Percentiles rank a stretch among this genome's conserved stretches.
These are phyloP conservation scores for Diarsia dahlii DNA, from an alignment of 2,888 invertebrate species.

Conservation along the genomic window DNA sequence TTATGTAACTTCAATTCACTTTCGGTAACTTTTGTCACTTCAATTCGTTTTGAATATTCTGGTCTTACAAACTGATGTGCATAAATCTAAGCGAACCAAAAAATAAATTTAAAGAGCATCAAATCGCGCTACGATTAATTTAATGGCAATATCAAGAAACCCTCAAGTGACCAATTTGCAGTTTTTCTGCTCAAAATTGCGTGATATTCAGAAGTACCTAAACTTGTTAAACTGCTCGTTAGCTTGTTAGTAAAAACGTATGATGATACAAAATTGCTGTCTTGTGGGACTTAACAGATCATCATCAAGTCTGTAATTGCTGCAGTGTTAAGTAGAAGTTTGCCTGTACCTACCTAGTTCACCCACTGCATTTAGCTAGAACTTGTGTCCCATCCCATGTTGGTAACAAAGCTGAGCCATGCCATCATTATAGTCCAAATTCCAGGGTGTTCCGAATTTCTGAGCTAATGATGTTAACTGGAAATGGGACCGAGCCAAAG, in stretches of 20 bases:
- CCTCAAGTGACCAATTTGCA: neutral
- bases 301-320: neutral
- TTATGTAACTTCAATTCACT: too few relatives aligned
- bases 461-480: neutral
- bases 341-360: neutral
- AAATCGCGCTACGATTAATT: too few relatives aligned
- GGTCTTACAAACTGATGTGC: too few relatives aligned
- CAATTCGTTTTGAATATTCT: too few relatives aligned
- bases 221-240: neutral
- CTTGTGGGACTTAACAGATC: neutral
- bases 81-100: neutral
- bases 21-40: too few relatives aligned
- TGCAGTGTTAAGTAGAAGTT: neutral
- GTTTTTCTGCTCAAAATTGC: neutral
- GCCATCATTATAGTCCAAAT: too few relatives aligned
- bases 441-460: neutral
- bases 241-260: neutral
- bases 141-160: neutral
- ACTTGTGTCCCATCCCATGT: too few relatives aligned
- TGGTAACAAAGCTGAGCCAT: too few relatives aligned
- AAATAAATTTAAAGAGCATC: neutral
- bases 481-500: neutral
- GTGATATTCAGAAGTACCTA: neutral
- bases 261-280: slow-evolving; percentile 41
- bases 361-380: neutral